Percentiles rank a stretch among this genome's conserved stretches.
Conservation (phyloP, 2,888 invertebrate genomes). For the Brachypterus glaber region DNA sequence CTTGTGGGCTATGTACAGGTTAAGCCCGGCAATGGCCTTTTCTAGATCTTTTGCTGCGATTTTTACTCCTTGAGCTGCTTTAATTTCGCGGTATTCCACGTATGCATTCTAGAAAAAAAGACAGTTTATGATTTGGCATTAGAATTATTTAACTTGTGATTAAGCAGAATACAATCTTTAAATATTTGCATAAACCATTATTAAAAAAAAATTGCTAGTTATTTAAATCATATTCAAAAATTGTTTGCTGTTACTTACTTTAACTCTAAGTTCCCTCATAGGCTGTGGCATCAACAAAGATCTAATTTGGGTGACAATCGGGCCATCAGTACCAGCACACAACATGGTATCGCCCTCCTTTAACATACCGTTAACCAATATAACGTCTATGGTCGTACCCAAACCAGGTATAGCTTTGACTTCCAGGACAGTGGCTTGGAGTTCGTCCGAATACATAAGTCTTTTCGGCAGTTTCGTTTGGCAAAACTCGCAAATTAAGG, state of each 20-base stretch:
- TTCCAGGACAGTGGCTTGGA: conserved; percentile 65
- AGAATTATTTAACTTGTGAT: no score
- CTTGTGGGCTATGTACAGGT: conserved; percentile 82
- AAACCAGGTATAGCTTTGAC: conserved; percentile 88
- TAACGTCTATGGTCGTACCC: conserved; percentile 97
- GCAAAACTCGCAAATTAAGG: conserved; percentile 85
- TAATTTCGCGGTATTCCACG: conserved; percentile 86
- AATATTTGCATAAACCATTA: no score
- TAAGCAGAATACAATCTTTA: no score
- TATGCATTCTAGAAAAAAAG: conserved; percentile 67
- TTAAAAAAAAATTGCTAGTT: no score
- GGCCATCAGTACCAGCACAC: conserved; percentile 95
- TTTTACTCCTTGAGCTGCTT: conserved; percentile 97
- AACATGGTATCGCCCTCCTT: conserved; percentile 90
- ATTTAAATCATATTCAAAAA: no score
- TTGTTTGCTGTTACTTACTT: conserved; percentile 46
- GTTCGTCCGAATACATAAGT: conserved; percentile 83
- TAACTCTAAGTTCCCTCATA: conserved; percentile 92
- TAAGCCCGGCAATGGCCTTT: conserved; percentile 93
- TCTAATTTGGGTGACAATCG: conserved; percentile 93
- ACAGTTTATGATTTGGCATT: no score
- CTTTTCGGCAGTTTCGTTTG: conserved; percentile 55
- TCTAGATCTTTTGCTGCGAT: conserved; percentile 97
- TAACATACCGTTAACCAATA: conserved; percentile 92
- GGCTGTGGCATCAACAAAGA: conserved; percentile 97